Evolutionary conservation across 2,797 vertebrate genomes (phyloP), one percentile per base, ranked within the genome.

Genomic region (Holocentrus rufus): DNA sequence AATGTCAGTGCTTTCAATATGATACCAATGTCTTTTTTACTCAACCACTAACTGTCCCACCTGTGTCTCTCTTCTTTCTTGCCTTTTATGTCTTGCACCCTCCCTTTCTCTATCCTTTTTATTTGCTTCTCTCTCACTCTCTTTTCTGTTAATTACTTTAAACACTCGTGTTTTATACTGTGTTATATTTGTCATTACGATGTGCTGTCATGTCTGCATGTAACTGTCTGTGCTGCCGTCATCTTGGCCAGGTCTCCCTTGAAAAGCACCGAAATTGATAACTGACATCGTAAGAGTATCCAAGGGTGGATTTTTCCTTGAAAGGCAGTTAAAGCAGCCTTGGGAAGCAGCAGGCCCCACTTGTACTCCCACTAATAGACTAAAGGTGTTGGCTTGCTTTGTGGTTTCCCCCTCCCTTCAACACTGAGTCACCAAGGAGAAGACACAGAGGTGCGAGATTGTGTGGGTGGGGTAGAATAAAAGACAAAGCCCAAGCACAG

Each of bases 381-480:
- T 60, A 20, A 68, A 80, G 70, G 72, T 86, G 81, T 76, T 68
- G 39, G 64, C 66, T 46, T 34, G 34, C 54, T 47, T 74, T 67
- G 30, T 60, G 22, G 34, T 42, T 39, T 25, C 20, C 66, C 59
- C 31, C 59, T 69, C 56, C 54, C 56, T 59, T 69, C 42, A 71
- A 56, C 54, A 30, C 27, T 76, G 77, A 79, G 52, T 69, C 75
- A 72, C 56, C 30, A 55, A 65, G 44, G 23, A 77, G 36, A 57
- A 63, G 79, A 75, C 23, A 27, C 54, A 71, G 60, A 72, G 77
- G 66, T 72, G 66, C 76, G 67, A 77, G 46, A 56, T 69, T 49
- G 57, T 4, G 71, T 82, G 68, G 52, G 79, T 64, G 77, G 69
- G 67, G 68, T 49, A 30, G 58, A 30, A 73, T 22, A 52, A 47